Percentiles rank a stretch among this genome's conserved stretches.
phyloP scores from a whole-genome alignment of 1,140 invertebrate genomes.

The Coelopa frigida region DNA sequence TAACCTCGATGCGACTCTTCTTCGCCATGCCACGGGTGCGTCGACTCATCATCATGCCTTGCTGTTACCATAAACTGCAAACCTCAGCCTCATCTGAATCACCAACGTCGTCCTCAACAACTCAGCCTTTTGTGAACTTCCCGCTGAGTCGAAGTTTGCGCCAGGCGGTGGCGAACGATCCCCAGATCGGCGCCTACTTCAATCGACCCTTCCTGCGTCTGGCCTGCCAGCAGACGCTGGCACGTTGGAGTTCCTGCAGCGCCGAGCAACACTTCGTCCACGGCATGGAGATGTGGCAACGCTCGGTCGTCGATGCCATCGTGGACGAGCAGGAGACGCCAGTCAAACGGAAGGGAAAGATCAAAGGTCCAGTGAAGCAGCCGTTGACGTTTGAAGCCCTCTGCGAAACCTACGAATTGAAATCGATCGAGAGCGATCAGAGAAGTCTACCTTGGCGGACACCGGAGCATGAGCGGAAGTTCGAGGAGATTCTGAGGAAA shows the following conservation, averaged over 20 bases:
- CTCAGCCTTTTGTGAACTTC: conserved; percentile 59
- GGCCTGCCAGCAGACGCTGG: conserved; percentile 46
- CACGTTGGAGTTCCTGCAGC: conserved; percentile 21
- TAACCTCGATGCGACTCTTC: conserved; percentile 66
- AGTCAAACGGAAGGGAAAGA: conserved; percentile 14
- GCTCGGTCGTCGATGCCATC: conserved; percentile 24
- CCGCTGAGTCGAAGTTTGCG: conserved; percentile 49
- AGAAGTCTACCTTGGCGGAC: conserved; percentile 8
- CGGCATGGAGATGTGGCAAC: conserved; percentile 29
- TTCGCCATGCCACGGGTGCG: conserved; percentile 52
- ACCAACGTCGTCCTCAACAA: too few species aligned
- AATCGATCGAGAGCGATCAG: conserved; percentile 3
- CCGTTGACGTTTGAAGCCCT: conserved; percentile 4
- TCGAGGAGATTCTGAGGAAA: conserved; percentile 14
- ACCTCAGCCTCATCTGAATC: conserved; percentile 17
- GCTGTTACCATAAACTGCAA: conserved; percentile 76
- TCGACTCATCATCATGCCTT: conserved; percentile 66
- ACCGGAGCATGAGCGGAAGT: conserved; percentile 17
- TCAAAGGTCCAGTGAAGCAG: not conserved
- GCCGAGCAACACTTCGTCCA: conserved; percentile 16
- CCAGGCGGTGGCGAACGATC: not conserved
- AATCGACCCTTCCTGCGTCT: conserved; percentile 58
- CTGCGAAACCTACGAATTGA: conserved; percentile 7
- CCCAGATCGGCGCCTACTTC: too few species aligned
- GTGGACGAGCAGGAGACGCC: conserved; percentile 15